Evolutionary conservation across 2,888 invertebrate species (phyloP), one percentile per base, ranked within the genome.

Genomic region (Brachynemurus nebulosus): DNA sequence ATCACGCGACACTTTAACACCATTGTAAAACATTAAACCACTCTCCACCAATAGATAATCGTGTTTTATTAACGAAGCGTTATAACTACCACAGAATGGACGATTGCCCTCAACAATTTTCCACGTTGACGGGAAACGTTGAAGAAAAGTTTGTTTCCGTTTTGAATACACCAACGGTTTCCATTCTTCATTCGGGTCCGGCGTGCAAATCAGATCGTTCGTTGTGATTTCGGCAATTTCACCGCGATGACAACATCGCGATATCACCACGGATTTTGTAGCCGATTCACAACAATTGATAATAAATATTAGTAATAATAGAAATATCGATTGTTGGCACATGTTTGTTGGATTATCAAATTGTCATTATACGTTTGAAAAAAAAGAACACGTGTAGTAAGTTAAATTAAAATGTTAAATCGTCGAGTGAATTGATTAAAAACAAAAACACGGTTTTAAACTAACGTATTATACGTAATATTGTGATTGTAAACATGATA

Each of bases 151-250:
- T 14, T 59, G 57, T 12, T 62, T 63, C 16, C 60, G 59, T 2
- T 72, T 72, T 23, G 76, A 70, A 57, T 70, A 80, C 30, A 79
- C 68, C 2, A 67, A 59, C 5, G 80, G 78, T 33, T 68, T 60
- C 75, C 78, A 79, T 2, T 57, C 50, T 42, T 60, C 56, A 2
- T 60, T 56, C 11, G 51, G 54, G 5, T 56, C 56, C 33, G 57
- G 50, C 40, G 52, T 52, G 56, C 65, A 62, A 14, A 59, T 54
- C 3, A 58, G 54, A 51, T 65, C 65, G 37, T 62, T 62, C 55
- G 65, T 57, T 47, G 56, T 59, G 46, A 55, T 58, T 48, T 62
- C 63, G 48, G 71, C 59, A 50, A 64, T 63, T 56, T 72, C 71
- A 39, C 68, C 70, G 47, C 63, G 60, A 19, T 62, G 68, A 55